phyloP scores from a whole-genome alignment of 2,888 invertebrate genomes.

The Iselma pallidipennis region DNA sequence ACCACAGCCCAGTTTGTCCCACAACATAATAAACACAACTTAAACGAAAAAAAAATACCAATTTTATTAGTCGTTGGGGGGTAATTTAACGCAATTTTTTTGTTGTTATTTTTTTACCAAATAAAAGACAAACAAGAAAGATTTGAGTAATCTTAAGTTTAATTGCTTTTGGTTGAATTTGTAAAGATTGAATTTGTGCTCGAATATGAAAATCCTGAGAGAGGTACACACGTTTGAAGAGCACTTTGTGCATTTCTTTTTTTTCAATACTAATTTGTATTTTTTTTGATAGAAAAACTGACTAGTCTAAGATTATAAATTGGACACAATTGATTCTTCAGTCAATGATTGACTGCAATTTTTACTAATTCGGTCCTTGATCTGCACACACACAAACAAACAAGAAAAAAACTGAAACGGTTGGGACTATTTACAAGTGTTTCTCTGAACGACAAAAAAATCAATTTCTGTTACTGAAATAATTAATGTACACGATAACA shows the following conservation, averaged over 20 bases:
- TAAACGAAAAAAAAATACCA: not conserved
- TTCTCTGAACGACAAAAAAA: not conserved
- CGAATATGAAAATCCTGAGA: not conserved
- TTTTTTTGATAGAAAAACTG: not conserved
- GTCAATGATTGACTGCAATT: too few species aligned
- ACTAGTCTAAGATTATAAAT: not conserved
- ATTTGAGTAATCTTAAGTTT: too few species aligned
- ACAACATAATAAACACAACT: constrained; percentile 2
- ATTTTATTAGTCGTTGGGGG: not conserved
- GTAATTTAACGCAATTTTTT: too few species aligned
- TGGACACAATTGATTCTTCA: not conserved
- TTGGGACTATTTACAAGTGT: not conserved
- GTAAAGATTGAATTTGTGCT: not conserved
- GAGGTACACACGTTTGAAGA: not conserved
- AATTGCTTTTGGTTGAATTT: too few species aligned
- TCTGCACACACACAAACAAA: too few species aligned
- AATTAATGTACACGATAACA: constrained; percentile 12
- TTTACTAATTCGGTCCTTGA: too few species aligned
- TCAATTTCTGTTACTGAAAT: not conserved
- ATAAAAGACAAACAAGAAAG: too few species aligned
- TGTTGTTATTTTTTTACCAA: not conserved
- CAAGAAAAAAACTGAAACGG: not conserved
- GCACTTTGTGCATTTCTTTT: not conserved
- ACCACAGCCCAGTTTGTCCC: constrained; percentile 34
- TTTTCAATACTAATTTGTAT: not conserved